Conservation (phyloP, 2,888 invertebrate species). For the Acanthoscelides obtectus region DNA sequence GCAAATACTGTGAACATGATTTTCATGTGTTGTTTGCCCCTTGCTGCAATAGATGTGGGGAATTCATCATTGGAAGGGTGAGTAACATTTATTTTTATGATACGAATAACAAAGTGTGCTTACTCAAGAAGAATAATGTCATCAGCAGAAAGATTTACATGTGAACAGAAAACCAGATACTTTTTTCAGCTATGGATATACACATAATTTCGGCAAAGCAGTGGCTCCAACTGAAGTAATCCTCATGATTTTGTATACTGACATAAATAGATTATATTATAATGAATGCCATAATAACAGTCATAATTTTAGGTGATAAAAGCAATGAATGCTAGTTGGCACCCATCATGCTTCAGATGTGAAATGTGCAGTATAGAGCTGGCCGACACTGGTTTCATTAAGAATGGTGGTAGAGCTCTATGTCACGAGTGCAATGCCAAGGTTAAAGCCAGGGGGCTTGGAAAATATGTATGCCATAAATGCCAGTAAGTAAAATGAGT, state of each 20-base stretch:
- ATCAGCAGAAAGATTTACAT: too few species aligned
- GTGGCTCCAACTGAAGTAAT: too few species aligned
- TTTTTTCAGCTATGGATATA: too few species aligned
- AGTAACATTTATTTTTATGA: too few species aligned
- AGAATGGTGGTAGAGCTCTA: constrained; percentile 78
- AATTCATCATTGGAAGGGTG: constrained; percentile 97
- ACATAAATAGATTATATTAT: too few species aligned
- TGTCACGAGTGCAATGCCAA: constrained; percentile 96
- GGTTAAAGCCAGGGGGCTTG: constrained; percentile 90
- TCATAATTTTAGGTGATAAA: constrained; percentile 81
- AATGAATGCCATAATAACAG: too few species aligned
- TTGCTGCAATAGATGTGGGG: constrained; percentile 72
- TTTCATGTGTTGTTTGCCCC: constrained; percentile 91
- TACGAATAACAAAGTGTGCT: too few species aligned
- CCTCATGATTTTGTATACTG: too few species aligned
- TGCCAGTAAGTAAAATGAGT: constrained; percentile 75
- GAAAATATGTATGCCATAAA: constrained; percentile 96
- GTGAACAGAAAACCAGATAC: too few species aligned
- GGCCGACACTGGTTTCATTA: constrained; percentile 96
- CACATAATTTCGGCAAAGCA: too few species aligned
- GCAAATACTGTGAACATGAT: constrained; percentile 99
- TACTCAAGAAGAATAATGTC: too few species aligned
- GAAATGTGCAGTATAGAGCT: constrained; percentile 87
- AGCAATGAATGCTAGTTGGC: constrained; percentile 99
- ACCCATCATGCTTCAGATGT: constrained; percentile 96